Base-by-base conservation (phyloP, 2,113 vertebrate species). In the Serinus canaria region DNA sequence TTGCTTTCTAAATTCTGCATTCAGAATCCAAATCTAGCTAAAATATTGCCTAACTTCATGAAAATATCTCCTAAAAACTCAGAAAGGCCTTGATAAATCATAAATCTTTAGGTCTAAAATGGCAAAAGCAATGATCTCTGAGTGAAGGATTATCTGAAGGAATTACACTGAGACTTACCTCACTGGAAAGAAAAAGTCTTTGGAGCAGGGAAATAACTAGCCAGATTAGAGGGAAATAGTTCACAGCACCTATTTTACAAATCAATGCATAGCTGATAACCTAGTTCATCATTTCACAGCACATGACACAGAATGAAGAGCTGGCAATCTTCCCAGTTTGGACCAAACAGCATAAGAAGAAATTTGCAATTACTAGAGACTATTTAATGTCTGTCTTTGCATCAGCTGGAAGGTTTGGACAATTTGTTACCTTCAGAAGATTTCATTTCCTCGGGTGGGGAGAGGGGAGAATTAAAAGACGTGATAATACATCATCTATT, bases 21-120 rank as follows among this genome's bases (percentile, higher is more conserved):
- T 74, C 31, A 50, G 69, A 96, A 89, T 58, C 52, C 60, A 90
- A 83, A 95, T 90, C 67, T 75, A 81, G 41, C 55, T 90, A 88
- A 95, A 95, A 64, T 83, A 93, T 43, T 78, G 64, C 62, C 59
- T 52, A 77, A 80, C 22, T 75, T 74, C 44, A 86, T 63, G 44
- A 92, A 94, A 94, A 81, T 78, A 33, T 47, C 53, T 70, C 53
- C 68, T 77, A 47, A 94, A 93, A 95, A 77, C 23, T 69, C 87
- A 83, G 46, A 35, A 73, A 70, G 39, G 25, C 31, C 44, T 73
- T 55, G 33, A 47, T 55, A 85, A 77, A 46, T 59, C 43, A 70
- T 60, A 52, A 80, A 90, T 83, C 41, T 46, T 44, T 46, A n/a
- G 31, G 23, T 64, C 41, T 66, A 73, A 92, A 91, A 91, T 83